Evolutionary conservation across 2,797 vertebrate genomes (phyloP).

Genomic region (Oryzias sinensis): DNA sequence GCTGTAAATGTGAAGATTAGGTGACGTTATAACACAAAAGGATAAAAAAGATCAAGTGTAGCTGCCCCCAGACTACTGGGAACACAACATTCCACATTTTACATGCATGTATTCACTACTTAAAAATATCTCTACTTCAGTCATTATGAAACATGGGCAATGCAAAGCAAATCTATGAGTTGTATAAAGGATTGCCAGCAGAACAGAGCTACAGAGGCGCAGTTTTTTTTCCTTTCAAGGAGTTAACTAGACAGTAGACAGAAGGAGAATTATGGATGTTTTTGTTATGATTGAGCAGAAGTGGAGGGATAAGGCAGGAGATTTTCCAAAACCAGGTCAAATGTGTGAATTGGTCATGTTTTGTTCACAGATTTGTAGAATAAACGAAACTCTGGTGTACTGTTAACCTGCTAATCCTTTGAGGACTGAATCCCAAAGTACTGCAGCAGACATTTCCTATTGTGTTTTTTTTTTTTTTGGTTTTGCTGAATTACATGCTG

Average conservation of each 20-base stretch:
- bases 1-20: constrained; percentile 63
- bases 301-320: constrained; percentile 13
- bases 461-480: no score
- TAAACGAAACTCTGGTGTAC: constrained; percentile 49
- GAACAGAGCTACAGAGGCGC: constrained; percentile 29
- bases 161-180: constrained; percentile 10
- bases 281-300: constrained; percentile 48
- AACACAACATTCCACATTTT: constrained; percentile 8
- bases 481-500: background rate
- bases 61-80: constrained; percentile 9
- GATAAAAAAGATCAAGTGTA: constrained; percentile 24
- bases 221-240: constrained; percentile 43
- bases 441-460: constrained; percentile 14
- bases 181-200: constrained; percentile 19
- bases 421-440: constrained; percentile 29
- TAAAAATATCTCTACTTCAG: constrained; percentile 19
- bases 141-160: constrained; percentile 11
- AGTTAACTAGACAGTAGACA: constrained; percentile 50
- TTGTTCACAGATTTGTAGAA: constrained; percentile 39
- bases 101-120: constrained; percentile 2
- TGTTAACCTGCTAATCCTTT: constrained; percentile 27
- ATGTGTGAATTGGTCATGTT: constrained; percentile 50
- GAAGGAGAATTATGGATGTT: constrained; percentile 66
- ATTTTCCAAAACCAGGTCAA: constrained; percentile 59
- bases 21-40: constrained; percentile 37